Conservation (phyloP, 1,140 invertebrate genomes). For the Bombus waltoni region DNA sequence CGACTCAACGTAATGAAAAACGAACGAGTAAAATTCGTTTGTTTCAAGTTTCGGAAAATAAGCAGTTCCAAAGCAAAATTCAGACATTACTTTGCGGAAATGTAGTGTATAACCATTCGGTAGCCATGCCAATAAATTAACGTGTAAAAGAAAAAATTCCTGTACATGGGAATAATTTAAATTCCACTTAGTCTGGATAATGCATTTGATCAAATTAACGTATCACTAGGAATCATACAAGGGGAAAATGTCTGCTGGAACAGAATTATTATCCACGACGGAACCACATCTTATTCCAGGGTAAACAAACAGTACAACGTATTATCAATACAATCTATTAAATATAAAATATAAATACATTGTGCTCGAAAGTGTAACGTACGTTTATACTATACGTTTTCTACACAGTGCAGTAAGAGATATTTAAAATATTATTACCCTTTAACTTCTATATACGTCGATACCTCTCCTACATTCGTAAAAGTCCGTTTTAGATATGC, state of each 20-base stretch:
- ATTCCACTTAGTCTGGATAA: slow-evolving; percentile 39
- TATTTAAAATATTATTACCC: background rate
- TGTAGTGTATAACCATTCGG: background rate
- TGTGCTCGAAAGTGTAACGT: background rate
- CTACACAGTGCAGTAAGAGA: background rate
- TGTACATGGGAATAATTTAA: background rate
- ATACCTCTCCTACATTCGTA: background rate
- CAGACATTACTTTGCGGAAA: background rate
- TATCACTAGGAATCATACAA: background rate
- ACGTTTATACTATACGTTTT: background rate
- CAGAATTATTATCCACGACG: slow-evolving; percentile 79
- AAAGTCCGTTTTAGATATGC: slow-evolving; percentile 84
- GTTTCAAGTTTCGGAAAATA: background rate
- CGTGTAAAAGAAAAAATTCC: background rate
- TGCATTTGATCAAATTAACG: slow-evolving; percentile 45
- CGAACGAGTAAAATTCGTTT: background rate
- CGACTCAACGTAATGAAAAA: too few relatives aligned
- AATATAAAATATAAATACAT: background rate
- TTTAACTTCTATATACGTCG: background rate
- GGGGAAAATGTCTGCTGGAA: slow-evolving; percentile 60
- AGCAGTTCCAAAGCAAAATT: slow-evolving; percentile 13
- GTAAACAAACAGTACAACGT: slow-evolving; percentile 75
- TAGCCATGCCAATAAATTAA: slow-evolving; percentile 32
- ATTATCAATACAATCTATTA: background rate
- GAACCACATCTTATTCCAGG: slow-evolving; percentile 85